Conservation (phyloP, 2,113 vertebrate species). For the Platichthys flesus region DNA sequence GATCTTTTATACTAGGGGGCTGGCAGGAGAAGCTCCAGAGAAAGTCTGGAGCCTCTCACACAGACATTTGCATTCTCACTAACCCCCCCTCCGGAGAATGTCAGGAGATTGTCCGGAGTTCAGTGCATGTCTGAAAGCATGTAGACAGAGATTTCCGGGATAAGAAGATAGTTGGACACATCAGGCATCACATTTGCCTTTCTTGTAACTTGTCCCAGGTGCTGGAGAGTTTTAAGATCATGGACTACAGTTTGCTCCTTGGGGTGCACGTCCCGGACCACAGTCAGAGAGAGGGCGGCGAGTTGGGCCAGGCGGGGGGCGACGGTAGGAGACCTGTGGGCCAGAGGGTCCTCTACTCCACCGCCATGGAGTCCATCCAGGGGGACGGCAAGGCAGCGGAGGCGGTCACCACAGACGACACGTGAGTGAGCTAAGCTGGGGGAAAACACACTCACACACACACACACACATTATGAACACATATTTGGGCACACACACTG, state of each 20-base stretch:
- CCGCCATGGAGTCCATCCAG: conserved; percentile 98
- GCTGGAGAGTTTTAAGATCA: conserved; percentile 98
- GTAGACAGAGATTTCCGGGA: no score
- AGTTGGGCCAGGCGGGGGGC: conserved; percentile 80
- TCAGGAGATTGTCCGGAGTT: no score
- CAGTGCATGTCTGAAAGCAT: no score
- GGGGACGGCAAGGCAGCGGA: conserved; percentile 92
- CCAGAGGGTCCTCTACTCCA: conserved; percentile 97
- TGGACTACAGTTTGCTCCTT: conserved; percentile 97
- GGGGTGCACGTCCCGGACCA: conserved; percentile 92
- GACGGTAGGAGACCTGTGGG: conserved; percentile 88
- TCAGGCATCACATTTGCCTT: not conserved
- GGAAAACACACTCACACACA: conserved; percentile 11
- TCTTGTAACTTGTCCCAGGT: conserved; percentile 81
- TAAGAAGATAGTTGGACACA: no score
- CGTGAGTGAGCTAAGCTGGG: conserved; percentile 84
- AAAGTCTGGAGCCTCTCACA: no score
- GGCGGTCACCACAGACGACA: conserved; percentile 86
- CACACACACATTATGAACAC: conserved; percentile 38
- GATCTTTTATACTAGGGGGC: no score
- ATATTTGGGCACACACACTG: conserved; percentile 47
- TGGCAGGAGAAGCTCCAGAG: no score
- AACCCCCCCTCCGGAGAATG: no score
- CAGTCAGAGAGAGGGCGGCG: conserved; percentile 86
- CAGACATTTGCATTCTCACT: no score